Evolutionary conservation across 1,140 invertebrate genomes (phyloP).

Genomic region (Colletes gigas): DNA sequence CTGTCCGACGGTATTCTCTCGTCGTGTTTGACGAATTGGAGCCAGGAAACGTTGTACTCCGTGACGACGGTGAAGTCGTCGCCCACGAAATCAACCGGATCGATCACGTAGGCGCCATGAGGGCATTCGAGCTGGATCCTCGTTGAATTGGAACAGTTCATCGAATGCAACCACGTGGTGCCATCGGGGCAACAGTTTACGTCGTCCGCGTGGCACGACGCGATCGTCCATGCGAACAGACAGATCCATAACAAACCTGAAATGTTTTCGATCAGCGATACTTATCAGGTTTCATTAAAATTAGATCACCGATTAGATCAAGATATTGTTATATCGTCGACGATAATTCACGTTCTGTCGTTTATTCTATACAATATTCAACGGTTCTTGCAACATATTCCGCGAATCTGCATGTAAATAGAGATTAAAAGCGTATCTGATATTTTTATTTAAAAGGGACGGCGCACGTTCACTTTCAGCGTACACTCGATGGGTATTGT

Average conservation of each 20-base stretch:
- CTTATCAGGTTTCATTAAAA: background rate
- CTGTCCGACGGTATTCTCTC: constrained; percentile 28
- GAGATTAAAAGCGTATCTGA: background rate
- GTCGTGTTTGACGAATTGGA: constrained; percentile 7
- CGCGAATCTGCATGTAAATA: background rate
- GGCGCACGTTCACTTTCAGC: background rate
- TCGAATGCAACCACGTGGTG: background rate
- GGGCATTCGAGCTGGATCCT: constrained; percentile 56
- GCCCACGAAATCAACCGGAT: background rate
- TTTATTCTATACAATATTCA: background rate
- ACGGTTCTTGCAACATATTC: background rate
- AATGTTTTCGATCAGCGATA: background rate
- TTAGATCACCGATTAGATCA: constrained; percentile 4
- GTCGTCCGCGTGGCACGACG: constrained; percentile 25
- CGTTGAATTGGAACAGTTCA: constrained; percentile 65
- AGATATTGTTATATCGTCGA: background rate
- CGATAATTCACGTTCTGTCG: background rate
- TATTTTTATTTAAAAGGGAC: background rate
- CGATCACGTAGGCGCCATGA: constrained; percentile 40
- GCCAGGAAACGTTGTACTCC: constrained; percentile 22
- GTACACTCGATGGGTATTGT: background rate
- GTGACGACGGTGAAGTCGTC: constrained; percentile 56
- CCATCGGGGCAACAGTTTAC: constrained; percentile 54
- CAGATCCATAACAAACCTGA: constrained; percentile 41
- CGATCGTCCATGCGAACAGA: constrained; percentile 16